These are phyloP conservation scores for Falcunculus frontatus DNA, from an alignment of 2,113 vertebrate genomes.

Conservation along the genomic window DNA sequence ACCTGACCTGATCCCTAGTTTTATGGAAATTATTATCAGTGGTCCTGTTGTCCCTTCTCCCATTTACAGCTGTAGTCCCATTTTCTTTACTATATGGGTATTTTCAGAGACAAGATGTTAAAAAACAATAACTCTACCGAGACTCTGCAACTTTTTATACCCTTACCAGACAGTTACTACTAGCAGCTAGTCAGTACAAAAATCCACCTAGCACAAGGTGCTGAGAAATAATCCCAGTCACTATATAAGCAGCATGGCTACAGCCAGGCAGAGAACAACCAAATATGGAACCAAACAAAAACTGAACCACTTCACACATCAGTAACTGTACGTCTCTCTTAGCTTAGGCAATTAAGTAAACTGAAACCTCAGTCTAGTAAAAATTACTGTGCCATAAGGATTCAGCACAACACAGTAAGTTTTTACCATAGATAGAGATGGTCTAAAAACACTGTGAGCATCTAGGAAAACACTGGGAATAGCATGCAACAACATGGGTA, in stretches of 20 bases:
- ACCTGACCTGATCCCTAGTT: not conserved
- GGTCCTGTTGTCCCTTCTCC: not conserved
- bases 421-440: not conserved
- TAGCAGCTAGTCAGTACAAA: constrained; percentile 1
- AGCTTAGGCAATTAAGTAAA: not conserved
- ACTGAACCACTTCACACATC: not conserved
- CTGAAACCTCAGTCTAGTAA: not conserved
- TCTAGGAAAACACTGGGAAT: constrained; percentile 33
- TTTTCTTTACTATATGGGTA: not conserved
- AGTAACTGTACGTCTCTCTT: not conserved
- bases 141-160: not conserved
- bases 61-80: not conserved
- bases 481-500: constrained; percentile 13
- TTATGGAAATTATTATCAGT: not conserved
- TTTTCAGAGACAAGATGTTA: not conserved
- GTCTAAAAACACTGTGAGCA: not conserved
- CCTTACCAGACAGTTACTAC: not conserved
- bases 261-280: not conserved
- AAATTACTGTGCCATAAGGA: not conserved
- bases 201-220: not conserved
- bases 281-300: not conserved
- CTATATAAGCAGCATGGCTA: not conserved
- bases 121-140: not conserved
- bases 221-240: not conserved
- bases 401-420: not conserved